phyloP scores from a whole-genome alignment of 2,888 invertebrate species.

The Tinea trinotella region DNA sequence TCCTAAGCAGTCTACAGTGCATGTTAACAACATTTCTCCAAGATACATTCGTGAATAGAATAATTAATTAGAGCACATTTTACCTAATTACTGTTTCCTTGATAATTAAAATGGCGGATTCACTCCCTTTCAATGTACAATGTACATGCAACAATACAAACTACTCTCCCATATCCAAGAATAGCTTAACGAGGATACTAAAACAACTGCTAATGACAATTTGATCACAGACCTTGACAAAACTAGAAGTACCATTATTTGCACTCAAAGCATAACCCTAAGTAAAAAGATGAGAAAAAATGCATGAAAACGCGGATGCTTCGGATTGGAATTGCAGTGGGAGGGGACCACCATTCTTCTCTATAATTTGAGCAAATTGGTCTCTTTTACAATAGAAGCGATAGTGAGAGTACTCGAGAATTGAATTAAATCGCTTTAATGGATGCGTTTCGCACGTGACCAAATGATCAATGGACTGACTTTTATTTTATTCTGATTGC shows the following conservation, averaged over 20 bases:
- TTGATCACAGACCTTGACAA: not conserved
- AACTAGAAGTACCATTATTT: not conserved
- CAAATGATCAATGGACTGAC: constrained; percentile 8
- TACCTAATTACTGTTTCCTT: not conserved
- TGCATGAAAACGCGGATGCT: constrained; percentile 1
- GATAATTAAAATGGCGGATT: constrained; percentile 4
- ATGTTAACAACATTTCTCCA: constrained; percentile 7
- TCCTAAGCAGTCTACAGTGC: not conserved
- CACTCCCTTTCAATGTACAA: not conserved
- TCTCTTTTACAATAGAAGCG: constrained; percentile 9
- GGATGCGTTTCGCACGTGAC: constrained; percentile 17
- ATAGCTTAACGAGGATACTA: not conserved
- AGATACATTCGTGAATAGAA: constrained; percentile 4
- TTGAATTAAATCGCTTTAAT: constrained; percentile 21
- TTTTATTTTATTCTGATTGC: constrained; percentile 11
- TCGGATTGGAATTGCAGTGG: not conserved
- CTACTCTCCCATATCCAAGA: constrained; percentile 12
- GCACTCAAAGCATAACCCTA: not conserved
- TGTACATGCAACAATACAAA: not conserved
- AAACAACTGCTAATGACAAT: not conserved
- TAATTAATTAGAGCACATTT: constrained; percentile 4
- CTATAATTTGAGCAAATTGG: constrained; percentile 18
- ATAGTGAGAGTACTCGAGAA: constrained; percentile 22
- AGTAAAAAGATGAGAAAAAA: not conserved
- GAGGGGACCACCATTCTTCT: not conserved